Evolutionary conservation across 1,140 invertebrate species (phyloP).

Genomic region (Potamilus streckersoni): DNA sequence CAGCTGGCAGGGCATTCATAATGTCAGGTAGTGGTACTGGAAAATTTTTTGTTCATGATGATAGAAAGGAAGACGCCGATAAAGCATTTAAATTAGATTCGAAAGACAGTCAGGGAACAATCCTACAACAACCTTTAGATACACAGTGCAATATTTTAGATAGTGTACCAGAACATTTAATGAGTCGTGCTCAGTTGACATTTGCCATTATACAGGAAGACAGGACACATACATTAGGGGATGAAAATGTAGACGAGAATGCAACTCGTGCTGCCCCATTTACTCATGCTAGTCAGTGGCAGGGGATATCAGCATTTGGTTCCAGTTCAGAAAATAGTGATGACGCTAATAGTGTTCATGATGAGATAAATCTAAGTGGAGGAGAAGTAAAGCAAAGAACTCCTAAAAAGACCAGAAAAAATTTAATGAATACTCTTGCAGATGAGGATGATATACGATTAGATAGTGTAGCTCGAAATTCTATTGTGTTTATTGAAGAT

Average conservation of each 20-base stretch:
- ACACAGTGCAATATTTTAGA: slow-evolving; percentile 43
- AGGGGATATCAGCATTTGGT: slow-evolving; percentile 55
- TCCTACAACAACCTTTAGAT: slow-evolving; percentile 33
- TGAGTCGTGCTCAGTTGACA: slow-evolving; percentile 53
- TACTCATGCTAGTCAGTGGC: slow-evolving; percentile 65
- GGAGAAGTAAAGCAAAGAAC: slow-evolving; percentile 38
- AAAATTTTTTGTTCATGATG: no score
- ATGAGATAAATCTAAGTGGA: slow-evolving; percentile 34
- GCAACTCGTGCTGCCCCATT: slow-evolving; percentile 64
- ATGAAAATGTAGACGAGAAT: slow-evolving; percentile 62
- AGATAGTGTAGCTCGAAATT: slow-evolving; percentile 57
- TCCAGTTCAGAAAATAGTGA: slow-evolving; percentile 59
- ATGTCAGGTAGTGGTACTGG: no score
- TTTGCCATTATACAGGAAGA: slow-evolving; percentile 62
- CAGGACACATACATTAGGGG: slow-evolving; percentile 59
- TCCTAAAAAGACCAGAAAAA: slow-evolving; percentile 30
- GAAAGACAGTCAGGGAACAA: slow-evolving; percentile 3
- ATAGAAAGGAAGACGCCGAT: no score
- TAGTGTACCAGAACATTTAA: slow-evolving; percentile 37
- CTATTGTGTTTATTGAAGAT: slow-evolving; percentile 54
- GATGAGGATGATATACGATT: slow-evolving; percentile 58
- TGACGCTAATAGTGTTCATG: slow-evolving; percentile 49
- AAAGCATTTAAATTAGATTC: no score
- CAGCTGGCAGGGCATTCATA: no score
- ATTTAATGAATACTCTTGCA: slow-evolving; percentile 51